Evolutionary conservation across 2,797 vertebrate species (phyloP).

Genomic region (Takifugu rubripes): DNA sequence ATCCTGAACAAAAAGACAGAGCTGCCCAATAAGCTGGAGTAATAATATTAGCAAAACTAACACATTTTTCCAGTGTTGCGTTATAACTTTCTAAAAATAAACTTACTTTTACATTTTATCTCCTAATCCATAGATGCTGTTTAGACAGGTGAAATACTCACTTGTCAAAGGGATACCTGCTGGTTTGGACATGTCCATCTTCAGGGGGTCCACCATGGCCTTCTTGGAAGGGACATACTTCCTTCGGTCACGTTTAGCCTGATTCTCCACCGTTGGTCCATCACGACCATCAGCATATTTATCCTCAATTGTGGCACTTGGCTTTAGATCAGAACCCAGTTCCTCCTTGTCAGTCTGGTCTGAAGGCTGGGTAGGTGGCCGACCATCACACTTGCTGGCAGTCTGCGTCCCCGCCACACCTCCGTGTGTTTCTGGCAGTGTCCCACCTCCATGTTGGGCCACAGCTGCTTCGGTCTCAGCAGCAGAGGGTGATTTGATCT

Average conservation of each 20-base stretch:
- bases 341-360: constrained; percentile 2
- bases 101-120: background rate
- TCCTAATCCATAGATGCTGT: background rate
- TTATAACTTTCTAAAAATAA: background rate
- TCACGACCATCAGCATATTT: constrained; percentile 2
- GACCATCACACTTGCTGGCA: constrained; percentile 10
- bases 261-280: constrained; percentile 30
- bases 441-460: constrained; percentile 12
- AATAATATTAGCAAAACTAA: too few species aligned
- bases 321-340: constrained; percentile 18
- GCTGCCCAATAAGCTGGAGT: background rate
- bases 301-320: constrained; percentile 3
- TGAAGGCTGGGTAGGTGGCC: constrained; percentile 1
- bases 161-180: constrained; percentile 66
- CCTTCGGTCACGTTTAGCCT: constrained; percentile 34
- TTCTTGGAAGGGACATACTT: constrained; percentile 74
- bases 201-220: constrained; percentile 75
- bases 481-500: background rate
- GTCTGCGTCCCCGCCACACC: constrained; percentile 7
- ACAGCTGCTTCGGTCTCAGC: background rate
- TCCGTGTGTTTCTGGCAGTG: constrained; percentile 9
- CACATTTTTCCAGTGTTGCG: background rate
- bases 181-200: constrained; percentile 73
- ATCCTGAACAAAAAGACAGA: too few species aligned
- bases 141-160: constrained; percentile 49